These are phyloP conservation scores for Zaprionus africanus DNA, from an alignment of 1,140 invertebrate species.

Conservation along the genomic window DNA sequence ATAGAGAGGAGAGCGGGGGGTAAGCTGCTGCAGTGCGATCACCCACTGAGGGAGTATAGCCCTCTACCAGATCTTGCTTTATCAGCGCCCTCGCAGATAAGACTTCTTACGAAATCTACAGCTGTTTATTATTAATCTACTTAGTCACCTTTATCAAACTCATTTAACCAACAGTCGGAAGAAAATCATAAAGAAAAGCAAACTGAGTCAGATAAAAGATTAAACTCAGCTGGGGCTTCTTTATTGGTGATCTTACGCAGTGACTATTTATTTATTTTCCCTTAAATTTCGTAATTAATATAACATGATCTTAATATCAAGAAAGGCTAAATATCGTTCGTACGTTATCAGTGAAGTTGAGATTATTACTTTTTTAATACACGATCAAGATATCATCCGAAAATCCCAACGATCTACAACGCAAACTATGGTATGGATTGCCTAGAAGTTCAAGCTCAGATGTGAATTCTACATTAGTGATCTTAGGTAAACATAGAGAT, in stretches of 20 bases:
- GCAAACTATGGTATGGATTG: background rate
- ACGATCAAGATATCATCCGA: background rate
- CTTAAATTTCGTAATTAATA: no score
- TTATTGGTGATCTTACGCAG: background rate
- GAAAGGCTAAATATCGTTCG: no score
- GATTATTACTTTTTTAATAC: no score
- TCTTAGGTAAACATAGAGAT: no score
- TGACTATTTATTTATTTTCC: no score
- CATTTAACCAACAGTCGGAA: background rate
- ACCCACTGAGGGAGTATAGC: background rate
- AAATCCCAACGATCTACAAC: background rate
- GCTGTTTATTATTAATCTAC: background rate
- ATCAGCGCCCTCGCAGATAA: background rate
- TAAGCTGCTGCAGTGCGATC: slow-evolving; percentile 15
- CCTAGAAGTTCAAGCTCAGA: background rate
- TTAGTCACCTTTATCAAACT: background rate
- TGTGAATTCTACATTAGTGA: no score
- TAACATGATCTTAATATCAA: no score
- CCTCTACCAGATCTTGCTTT: background rate
- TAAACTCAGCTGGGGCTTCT: background rate
- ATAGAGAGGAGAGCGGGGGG: slow-evolving; percentile 35
- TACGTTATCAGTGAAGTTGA: no score
- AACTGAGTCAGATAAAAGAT: background rate
- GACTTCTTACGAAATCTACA: background rate
- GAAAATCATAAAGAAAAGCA: background rate